These are phyloP conservation scores for Delichon dasypus DNA, from an alignment of 2,797 vertebrate genomes.

Conservation along the genomic window DNA sequence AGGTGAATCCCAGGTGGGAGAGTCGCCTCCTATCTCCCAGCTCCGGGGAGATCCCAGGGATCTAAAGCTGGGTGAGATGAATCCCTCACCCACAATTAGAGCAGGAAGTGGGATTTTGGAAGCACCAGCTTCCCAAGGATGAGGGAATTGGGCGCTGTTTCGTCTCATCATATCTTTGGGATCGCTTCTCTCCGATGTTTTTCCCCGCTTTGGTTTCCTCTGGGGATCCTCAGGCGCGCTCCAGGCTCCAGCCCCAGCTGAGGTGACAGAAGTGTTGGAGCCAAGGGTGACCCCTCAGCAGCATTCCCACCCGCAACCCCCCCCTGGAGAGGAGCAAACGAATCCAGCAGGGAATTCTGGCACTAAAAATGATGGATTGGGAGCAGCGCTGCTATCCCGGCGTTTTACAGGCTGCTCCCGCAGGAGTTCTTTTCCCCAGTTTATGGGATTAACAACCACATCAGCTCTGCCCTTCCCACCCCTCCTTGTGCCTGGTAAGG, in stretches of 20 bases:
- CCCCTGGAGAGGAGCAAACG: fast-evolving
- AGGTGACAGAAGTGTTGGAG: background rate
- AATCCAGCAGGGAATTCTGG: background rate
- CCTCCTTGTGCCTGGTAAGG: background rate
- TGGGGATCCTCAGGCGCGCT: background rate
- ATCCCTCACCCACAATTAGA: fast-evolving
- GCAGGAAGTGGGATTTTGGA: too few relatives aligned
- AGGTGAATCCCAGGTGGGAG: background rate
- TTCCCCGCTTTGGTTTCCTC: fast-evolving
- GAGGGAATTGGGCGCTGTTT: background rate
- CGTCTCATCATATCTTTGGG: fast-evolving
- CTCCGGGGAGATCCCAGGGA: background rate
- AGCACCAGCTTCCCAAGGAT: fast-evolving
- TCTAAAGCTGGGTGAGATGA: background rate
- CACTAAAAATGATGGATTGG: background rate
- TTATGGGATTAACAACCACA: background rate
- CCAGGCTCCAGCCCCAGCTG: background rate
- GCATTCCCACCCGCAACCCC: background rate
- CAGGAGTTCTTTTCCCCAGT: background rate
- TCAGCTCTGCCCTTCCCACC: background rate
- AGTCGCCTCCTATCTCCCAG: fast-evolving
- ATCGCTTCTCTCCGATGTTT: fast-evolving
- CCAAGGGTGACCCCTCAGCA: background rate
- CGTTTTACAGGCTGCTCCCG: background rate
- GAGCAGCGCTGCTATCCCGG: background rate